These are phyloP conservation scores for Habropoda laboriosa DNA, from an alignment of 1,140 invertebrate species.

Conservation along the genomic window DNA sequence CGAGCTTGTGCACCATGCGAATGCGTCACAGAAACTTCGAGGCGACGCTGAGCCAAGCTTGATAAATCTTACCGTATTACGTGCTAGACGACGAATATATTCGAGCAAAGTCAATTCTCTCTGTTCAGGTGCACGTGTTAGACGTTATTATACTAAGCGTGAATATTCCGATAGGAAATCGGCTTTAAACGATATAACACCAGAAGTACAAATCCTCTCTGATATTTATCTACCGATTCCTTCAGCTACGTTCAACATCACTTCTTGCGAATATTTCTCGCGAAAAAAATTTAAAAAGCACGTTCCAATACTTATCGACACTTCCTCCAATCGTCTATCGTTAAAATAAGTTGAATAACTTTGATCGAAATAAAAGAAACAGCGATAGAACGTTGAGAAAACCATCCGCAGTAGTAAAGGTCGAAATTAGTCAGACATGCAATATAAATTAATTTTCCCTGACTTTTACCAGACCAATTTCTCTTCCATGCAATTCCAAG, in stretches of 20 bases:
- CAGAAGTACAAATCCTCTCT: neutral
- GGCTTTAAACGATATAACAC: neutral
- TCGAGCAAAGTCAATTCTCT: constrained; percentile 24
- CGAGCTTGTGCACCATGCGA: neutral
- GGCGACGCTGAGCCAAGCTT: constrained; percentile 16
- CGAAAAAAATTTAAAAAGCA: no score
- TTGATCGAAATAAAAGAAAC: neutral
- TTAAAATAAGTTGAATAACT: neutral
- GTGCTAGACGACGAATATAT: constrained; percentile 19
- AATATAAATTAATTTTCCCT: neutral
- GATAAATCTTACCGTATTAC: constrained; percentile 43
- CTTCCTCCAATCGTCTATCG: neutral
- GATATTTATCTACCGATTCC: neutral
- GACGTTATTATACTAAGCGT: neutral
- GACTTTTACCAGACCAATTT: no score
- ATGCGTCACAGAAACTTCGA: constrained; percentile 16
- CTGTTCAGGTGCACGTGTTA: neutral
- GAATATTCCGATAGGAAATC: neutral
- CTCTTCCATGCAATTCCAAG: no score
- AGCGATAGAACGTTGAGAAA: neutral
- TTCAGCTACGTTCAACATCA: neutral
- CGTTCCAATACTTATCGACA: neutral
- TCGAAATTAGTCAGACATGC: neutral
- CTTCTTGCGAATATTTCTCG: no score
- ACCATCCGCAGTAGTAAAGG: neutral